These are phyloP conservation scores for Trachymyrmex cornetzi DNA, from an alignment of 1,140 invertebrate species.

Conservation along the genomic window DNA sequence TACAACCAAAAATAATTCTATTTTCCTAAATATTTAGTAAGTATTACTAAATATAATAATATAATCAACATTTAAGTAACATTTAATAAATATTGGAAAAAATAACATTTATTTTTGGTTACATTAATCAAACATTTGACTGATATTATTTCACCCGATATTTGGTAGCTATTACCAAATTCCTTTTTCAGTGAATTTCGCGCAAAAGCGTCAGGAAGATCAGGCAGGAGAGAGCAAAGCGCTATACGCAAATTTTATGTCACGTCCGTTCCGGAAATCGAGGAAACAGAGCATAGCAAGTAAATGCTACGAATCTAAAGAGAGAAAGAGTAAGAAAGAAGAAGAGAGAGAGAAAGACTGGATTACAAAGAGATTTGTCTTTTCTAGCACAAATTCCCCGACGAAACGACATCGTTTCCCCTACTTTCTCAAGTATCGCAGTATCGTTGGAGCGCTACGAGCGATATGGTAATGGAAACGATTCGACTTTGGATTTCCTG, in stretches of 20 bases:
- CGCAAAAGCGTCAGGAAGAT: neutral
- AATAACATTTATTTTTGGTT: too few species aligned
- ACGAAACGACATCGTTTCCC: slow-evolving; percentile 51
- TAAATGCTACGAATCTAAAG: slow-evolving; percentile 54
- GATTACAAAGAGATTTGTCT: slow-evolving; percentile 67
- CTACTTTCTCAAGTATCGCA: slow-evolving; percentile 62
- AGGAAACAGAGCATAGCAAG: slow-evolving; percentile 80
- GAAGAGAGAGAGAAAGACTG: slow-evolving; percentile 60
- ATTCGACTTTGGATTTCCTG: slow-evolving; percentile 6
- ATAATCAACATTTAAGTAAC: too few species aligned
- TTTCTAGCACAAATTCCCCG: slow-evolving; percentile 64
- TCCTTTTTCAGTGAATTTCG: neutral
- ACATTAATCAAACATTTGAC: too few species aligned
- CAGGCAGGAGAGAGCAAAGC: slow-evolving; percentile 34
- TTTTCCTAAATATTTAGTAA: too few species aligned
- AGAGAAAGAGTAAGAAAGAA: slow-evolving; percentile 55
- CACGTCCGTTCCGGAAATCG: slow-evolving; percentile 65
- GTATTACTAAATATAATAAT: too few species aligned
- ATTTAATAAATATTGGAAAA: too few species aligned
- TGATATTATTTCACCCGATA: too few species aligned
- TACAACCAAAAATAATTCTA: too few species aligned
- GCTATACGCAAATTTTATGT: slow-evolving; percentile 59
- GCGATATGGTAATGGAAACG: slow-evolving; percentile 17
- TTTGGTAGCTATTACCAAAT: too few species aligned
- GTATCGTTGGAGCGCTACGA: neutral